Evolutionary conservation across 2,113 vertebrate species (phyloP).

Genomic region (Vidua macroura): DNA sequence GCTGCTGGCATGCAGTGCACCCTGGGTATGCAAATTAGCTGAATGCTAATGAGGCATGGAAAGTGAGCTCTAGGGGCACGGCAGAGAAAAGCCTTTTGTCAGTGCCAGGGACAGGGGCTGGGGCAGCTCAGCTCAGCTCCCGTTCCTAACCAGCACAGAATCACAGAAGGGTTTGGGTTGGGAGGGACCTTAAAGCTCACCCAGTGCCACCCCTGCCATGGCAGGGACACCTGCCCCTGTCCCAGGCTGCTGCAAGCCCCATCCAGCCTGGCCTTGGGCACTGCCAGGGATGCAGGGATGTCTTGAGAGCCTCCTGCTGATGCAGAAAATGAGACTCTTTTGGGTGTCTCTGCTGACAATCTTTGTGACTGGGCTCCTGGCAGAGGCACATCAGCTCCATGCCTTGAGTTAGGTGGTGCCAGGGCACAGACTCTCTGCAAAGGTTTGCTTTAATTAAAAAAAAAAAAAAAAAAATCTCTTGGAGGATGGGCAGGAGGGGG

Average conservation of each 20-base stretch:
- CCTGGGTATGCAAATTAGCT: not conserved
- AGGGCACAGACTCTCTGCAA: not conserved
- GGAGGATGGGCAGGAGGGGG: not conserved
- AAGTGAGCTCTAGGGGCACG: accelerated
- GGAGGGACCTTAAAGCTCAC: not conserved
- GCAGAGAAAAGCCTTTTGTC: accelerated
- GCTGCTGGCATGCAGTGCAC: accelerated
- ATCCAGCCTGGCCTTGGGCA: not conserved
- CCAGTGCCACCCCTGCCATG: not conserved
- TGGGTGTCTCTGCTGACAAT: not conserved
- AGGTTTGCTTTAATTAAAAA: not conserved
- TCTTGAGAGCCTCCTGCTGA: not conserved
- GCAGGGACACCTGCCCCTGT: accelerated
- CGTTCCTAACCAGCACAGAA: not conserved
- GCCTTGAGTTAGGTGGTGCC: not conserved
- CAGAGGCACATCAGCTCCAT: not conserved
- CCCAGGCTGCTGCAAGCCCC: accelerated
- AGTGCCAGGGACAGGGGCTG: not conserved
- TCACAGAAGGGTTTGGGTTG: accelerated
- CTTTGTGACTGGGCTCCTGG: not conserved
- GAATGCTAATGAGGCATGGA: accelerated
- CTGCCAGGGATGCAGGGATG: not conserved
- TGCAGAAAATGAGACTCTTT: not conserved
- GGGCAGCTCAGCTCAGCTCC: not conserved
- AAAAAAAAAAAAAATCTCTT: not conserved